These are phyloP conservation scores for Sebastes ruberrimus DNA, from an alignment of 2,797 vertebrate species.

Conservation along the genomic window DNA sequence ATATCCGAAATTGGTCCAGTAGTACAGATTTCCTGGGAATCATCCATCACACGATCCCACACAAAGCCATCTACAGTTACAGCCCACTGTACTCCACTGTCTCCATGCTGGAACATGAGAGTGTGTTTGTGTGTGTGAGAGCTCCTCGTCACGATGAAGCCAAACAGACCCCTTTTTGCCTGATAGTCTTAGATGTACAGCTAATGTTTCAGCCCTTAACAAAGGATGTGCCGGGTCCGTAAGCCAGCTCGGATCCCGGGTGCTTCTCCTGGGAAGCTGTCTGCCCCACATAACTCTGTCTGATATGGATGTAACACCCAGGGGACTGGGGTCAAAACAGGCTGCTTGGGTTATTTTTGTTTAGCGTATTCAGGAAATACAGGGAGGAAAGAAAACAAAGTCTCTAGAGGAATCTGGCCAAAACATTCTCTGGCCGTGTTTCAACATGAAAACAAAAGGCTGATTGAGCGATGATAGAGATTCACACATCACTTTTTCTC, in stretches of 20 bases:
- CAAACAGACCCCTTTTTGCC: conserved; percentile 55
- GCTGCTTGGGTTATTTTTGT: conserved; percentile 23
- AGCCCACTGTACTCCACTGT: conserved; percentile 47
- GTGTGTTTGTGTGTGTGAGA: conserved; percentile 51
- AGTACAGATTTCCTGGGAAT: conserved; percentile 48
- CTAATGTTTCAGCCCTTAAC: conserved; percentile 75
- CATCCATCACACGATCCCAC: conserved; percentile 25
- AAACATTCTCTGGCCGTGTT: conserved; percentile 44
- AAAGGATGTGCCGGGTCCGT: conserved; percentile 58
- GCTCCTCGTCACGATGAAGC: conserved; percentile 45
- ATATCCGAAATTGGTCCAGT: background rate
- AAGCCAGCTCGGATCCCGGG: conserved; percentile 48
- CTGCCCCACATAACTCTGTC: conserved; percentile 46
- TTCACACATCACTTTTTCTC: background rate
- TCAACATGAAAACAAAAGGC: conserved; percentile 51
- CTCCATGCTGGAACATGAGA: conserved; percentile 69
- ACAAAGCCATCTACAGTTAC: conserved; percentile 73
- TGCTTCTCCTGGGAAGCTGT: conserved; percentile 47
- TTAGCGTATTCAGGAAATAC: conserved; percentile 17
- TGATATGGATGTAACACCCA: background rate
- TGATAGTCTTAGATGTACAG: conserved; percentile 60
- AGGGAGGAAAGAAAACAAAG: background rate
- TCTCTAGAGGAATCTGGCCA: conserved; percentile 22
- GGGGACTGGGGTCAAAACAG: conserved; percentile 20
- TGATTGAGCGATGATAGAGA: conserved; percentile 11